These are phyloP conservation scores for Metaphire vulgaris DNA, from an alignment of 1,140 invertebrate species.

Conservation along the genomic window DNA sequence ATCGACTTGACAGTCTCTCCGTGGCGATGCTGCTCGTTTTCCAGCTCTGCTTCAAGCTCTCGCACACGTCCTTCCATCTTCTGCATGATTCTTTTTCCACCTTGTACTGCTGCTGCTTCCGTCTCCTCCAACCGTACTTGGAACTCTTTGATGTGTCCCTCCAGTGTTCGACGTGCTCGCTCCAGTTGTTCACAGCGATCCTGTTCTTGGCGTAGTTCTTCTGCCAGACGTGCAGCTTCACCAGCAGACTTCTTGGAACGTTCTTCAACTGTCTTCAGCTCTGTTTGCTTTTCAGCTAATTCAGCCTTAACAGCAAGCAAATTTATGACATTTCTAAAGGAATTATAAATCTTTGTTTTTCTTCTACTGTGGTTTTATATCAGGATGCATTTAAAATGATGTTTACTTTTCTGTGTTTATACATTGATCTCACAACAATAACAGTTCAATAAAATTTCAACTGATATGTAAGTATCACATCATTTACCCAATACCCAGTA, in stretches of 20 bases:
- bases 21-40: constrained; percentile 94
- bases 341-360: too few species aligned
- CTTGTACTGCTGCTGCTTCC: constrained; percentile 5
- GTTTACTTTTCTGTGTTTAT: too few species aligned
- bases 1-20: constrained; percentile 61
- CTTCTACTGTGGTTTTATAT: too few species aligned
- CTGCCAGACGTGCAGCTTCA: constrained; percentile 86
- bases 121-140: constrained; percentile 54
- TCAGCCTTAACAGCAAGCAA: constrained; percentile 81
- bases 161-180: constrained; percentile 88
- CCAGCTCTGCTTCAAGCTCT: constrained; percentile 92
- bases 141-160: constrained; percentile 91
- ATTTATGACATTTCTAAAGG: constrained; percentile 90
- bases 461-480: too few species aligned
- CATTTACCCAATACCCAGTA: too few species aligned
- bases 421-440: too few species aligned
- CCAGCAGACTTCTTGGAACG: constrained; percentile 94
- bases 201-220: constrained; percentile 91
- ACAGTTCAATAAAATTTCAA: too few species aligned
- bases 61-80: constrained; percentile 51
- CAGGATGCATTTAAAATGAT: too few species aligned
- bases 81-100: constrained; percentile 65
- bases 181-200: constrained; percentile 92
- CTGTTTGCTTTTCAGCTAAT: constrained; percentile 54
- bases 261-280: constrained; percentile 96